A percentile compares a stretch with the other conserved stretches of the same genome.
Evolutionary conservation across 2,113 vertebrate species (phyloP).

Genomic region (Chlorodrepanis virens): DNA sequence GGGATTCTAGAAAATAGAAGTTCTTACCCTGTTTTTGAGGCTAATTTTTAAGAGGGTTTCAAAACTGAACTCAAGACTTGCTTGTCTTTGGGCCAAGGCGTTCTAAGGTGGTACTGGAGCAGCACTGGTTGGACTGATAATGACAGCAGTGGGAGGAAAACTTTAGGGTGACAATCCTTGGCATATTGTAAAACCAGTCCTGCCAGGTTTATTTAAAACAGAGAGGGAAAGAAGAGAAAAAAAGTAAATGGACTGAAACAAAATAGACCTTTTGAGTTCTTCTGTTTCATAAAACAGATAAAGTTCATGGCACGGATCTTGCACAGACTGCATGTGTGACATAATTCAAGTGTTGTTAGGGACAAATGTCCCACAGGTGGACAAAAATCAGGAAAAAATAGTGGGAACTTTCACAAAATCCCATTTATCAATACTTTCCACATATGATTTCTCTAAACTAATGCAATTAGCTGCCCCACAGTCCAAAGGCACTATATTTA

Average conservation of each 20-base stretch:
- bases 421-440: not conserved
- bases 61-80: not conserved
- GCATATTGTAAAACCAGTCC: not conserved
- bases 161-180: not conserved
- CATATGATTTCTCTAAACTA: not conserved
- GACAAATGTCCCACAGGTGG: not conserved
- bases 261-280: not conserved
- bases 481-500: not conserved
- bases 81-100: not conserved
- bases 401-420: not conserved
- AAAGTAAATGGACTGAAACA: not conserved
- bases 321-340: not conserved
- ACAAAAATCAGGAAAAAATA: not conserved
- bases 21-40: not conserved
- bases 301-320: not conserved
- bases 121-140: not conserved
- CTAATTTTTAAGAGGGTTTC: not conserved
- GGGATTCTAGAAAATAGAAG: not conserved
- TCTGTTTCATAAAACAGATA: fast-evolving
- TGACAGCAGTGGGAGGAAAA: not conserved
- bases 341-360: fast-evolving
- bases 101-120: not conserved
- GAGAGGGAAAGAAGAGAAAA: not conserved
- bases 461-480: not conserved
- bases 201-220: not conserved